Percentiles rank a stretch among this genome's conserved stretches.
These are phyloP conservation scores for Leptosomus discolor DNA, from an alignment of 2,113 vertebrate species.

Conservation along the genomic window DNA sequence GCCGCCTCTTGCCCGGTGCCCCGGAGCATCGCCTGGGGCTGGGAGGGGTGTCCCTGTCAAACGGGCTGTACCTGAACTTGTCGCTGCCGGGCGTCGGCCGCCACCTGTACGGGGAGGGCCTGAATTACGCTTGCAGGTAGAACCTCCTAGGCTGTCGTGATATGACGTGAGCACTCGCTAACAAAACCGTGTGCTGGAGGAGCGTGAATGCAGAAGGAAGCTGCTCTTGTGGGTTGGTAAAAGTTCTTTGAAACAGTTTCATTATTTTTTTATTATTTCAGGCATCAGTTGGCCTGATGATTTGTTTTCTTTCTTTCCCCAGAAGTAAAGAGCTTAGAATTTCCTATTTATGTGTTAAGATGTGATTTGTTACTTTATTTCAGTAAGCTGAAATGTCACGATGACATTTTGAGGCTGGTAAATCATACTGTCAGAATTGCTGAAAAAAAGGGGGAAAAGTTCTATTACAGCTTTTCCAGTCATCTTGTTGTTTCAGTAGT, in stretches of 20 bases:
- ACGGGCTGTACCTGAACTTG: accelerated
- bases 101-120: accelerated
- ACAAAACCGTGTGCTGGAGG: background rate
- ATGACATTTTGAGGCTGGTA: background rate
- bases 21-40: too few relatives aligned
- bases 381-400: background rate
- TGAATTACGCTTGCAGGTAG: accelerated
- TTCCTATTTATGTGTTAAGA: accelerated
- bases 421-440: background rate
- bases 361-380: background rate
- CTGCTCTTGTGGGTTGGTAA: background rate
- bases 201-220: background rate
- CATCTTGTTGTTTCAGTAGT: background rate
- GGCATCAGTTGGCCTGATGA: accelerated
- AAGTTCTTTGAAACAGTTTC: background rate
- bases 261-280: accelerated
- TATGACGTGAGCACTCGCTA: accelerated
- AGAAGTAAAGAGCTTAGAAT: background rate
- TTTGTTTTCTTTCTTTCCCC: background rate
- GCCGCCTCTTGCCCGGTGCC: background rate
- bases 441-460: background rate
- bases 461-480: background rate
- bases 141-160: background rate
- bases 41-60: accelerated
- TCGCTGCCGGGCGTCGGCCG: background rate